phyloP scores from a whole-genome alignment of 2,113 vertebrate genomes.

The Todiramphus saurophagus region DNA sequence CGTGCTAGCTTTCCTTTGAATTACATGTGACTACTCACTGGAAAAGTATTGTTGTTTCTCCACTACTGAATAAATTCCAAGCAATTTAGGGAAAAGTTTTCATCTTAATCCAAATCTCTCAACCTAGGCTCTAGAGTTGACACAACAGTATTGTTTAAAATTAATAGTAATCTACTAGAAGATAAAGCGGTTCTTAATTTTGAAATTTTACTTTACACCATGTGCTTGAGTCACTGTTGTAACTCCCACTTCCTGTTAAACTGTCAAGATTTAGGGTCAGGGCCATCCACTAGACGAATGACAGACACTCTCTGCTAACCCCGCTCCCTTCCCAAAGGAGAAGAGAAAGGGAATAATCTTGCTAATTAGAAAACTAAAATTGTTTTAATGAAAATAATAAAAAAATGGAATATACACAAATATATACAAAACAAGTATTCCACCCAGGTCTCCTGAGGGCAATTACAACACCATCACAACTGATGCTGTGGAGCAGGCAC shows the following conservation, averaged over 20 bases:
- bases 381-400: no score
- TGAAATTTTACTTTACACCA: neutral
- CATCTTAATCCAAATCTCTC: neutral
- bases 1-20: neutral
- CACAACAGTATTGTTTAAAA: neutral
- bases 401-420: no score
- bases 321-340: no score
- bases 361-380: no score
- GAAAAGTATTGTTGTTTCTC: neutral
- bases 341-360: no score
- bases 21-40: neutral
- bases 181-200: neutral
- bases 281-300: no score
- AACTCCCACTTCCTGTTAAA: neutral
- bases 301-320: no score
- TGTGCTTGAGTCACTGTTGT: neutral
- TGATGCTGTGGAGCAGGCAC: no score
- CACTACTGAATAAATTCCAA: neutral
- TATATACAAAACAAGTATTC: no score
- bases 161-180: neutral
- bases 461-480: no score
- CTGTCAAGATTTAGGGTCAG: no score
- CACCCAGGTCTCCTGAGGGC: no score
- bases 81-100: neutral
- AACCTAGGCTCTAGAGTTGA: rapidly evolving